Percentiles rank a stretch among this genome's conserved stretches.
Evolutionary conservation across 2,797 vertebrate genomes (phyloP).

Genomic region (Crax fasciolata): DNA sequence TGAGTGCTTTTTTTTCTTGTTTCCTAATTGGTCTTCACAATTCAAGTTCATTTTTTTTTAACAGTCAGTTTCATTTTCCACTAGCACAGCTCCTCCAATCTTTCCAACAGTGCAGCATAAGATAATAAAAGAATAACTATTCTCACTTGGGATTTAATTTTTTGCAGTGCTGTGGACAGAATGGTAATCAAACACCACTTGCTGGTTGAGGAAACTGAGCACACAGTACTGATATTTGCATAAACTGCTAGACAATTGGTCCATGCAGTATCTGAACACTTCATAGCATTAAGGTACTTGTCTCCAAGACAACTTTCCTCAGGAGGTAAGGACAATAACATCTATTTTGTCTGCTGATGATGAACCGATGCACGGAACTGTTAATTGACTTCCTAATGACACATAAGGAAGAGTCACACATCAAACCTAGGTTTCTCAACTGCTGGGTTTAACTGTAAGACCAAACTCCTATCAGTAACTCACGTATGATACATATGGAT

Average conservation of each 20-base stretch:
- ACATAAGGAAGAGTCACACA: background rate
- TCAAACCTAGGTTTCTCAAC: background rate
- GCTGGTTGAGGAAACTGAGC: background rate
- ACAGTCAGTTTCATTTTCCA: background rate
- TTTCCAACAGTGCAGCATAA: background rate
- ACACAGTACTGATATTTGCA: background rate
- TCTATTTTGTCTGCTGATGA: background rate
- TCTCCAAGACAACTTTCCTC: background rate
- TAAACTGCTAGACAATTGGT: background rate
- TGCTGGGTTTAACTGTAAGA: background rate
- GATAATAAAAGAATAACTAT: background rate
- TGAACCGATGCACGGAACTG: background rate
- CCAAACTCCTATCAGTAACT: background rate
- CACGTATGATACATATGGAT: background rate
- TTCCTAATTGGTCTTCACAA: background rate
- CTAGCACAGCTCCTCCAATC: background rate
- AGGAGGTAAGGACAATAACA: background rate
- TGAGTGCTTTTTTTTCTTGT: background rate
- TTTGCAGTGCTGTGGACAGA: background rate
- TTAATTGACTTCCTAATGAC: background rate
- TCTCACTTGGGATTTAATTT: conserved; percentile 23
- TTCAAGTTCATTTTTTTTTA: background rate
- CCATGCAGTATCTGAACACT: background rate
- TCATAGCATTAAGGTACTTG: background rate
- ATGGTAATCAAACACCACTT: background rate